Conservation (phyloP, 2,888 invertebrate genomes). For the Cybosia mesomella region DNA sequence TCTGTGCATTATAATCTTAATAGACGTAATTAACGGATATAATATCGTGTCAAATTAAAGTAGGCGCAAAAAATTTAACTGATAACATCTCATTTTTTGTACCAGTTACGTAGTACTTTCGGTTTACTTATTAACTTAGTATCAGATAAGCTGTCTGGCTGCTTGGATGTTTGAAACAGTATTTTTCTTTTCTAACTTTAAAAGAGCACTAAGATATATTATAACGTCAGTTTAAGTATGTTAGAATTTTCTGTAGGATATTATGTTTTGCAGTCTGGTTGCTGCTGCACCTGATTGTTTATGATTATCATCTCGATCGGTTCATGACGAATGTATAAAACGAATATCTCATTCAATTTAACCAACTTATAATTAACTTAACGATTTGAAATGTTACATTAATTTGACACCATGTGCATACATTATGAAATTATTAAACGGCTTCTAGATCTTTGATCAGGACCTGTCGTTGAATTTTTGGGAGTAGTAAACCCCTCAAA, state of each 20-base stretch:
- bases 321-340: too few relatives aligned
- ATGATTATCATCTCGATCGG: too few relatives aligned
- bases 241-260: not conserved
- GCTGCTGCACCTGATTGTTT: not conserved
- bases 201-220: not conserved
- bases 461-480: too few relatives aligned
- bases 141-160: not conserved
- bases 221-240: not conserved
- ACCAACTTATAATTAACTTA: too few relatives aligned
- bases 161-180: not conserved
- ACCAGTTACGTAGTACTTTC: not conserved
- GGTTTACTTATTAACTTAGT: not conserved
- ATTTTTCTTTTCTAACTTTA: not conserved
- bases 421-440: too few relatives aligned
- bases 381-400: too few relatives aligned
- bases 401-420: too few relatives aligned
- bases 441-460: too few relatives aligned
- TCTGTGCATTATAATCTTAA: slow-evolving; percentile 16
- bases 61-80: slow-evolving; percentile 14
- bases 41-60: slow-evolving; percentile 11
- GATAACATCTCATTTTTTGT: not conserved
- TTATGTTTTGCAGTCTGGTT: not conserved
- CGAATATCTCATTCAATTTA: too few relatives aligned
- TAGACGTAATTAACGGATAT: slow-evolving; percentile 19
- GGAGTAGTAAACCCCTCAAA: too few relatives aligned